phyloP scores from a whole-genome alignment of 1,140 invertebrate genomes.

The Trypoxylus dichotomus region DNA sequence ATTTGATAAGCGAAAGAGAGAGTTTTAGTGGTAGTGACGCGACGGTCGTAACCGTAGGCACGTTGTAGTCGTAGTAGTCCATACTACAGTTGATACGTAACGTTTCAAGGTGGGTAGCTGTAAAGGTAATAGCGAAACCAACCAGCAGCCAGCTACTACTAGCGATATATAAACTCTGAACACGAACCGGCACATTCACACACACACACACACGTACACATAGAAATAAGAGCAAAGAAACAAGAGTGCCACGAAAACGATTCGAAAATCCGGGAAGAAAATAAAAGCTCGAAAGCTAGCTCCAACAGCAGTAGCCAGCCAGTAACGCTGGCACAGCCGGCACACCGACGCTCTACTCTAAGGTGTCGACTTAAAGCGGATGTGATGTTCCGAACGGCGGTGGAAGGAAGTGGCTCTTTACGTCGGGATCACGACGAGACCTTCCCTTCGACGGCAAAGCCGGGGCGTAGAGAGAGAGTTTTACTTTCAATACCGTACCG shows the following conservation, averaged over 20 bases:
- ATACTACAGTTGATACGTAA: not conserved
- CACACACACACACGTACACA: not conserved
- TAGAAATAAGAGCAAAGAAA: not conserved
- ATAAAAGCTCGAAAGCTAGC: not conserved
- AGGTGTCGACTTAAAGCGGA: constrained; percentile 34
- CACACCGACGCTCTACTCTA: no score
- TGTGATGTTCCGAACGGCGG: constrained; percentile 31
- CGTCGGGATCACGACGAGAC: constrained; percentile 23
- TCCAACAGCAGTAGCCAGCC: not conserved
- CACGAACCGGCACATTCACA: not conserved
- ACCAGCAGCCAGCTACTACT: not conserved
- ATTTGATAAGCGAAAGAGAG: constrained; percentile 8
- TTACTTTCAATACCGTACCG: constrained; percentile 32
- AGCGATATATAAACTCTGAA: not conserved
- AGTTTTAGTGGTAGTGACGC: not conserved
- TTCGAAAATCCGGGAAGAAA: not conserved
- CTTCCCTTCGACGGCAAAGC: not conserved
- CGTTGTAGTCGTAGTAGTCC: no score
- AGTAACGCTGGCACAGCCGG: not conserved
- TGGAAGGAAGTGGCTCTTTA: constrained; percentile 32
- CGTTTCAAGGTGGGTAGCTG: not conserved
- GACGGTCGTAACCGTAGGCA: not conserved
- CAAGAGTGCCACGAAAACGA: not conserved
- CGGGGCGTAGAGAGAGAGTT: constrained; percentile 1
- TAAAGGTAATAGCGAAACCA: not conserved